A percentile compares a stretch with the other conserved stretches of the same genome.
Evolutionary conservation across 2,797 vertebrate species (phyloP).

Genomic region (Micromesistius poutassou): DNA sequence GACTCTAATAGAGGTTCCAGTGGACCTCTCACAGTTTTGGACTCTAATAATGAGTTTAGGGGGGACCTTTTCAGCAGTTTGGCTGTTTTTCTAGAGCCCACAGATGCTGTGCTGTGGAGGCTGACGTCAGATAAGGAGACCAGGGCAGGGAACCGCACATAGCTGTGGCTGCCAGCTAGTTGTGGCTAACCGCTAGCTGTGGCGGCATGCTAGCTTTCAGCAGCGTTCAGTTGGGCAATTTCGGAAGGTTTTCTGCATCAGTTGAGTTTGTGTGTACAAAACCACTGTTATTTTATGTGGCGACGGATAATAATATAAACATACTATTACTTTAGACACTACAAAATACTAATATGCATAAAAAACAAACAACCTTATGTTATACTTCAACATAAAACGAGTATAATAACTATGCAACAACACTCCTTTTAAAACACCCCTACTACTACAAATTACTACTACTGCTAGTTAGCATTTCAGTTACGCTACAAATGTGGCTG

Average conservation of each 20-base stretch:
- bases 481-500: background rate
- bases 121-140: constrained; percentile 22
- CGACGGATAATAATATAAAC: background rate
- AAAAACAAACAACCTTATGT: background rate
- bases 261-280: background rate
- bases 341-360: background rate
- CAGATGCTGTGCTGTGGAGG: constrained; percentile 6
- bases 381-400: background rate
- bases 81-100: background rate
- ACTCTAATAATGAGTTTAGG: background rate
- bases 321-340: background rate
- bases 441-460: background rate
- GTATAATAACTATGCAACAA: background rate
- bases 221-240: background rate
- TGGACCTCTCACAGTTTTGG: background rate
- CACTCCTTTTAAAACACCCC: background rate
- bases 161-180: constrained; percentile 21
- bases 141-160: constrained; percentile 13
- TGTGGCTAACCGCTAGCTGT: constrained; percentile 13
- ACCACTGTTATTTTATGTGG: background rate
- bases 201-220: constrained; percentile 8
- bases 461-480: background rate
- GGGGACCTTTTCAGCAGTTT: background rate
- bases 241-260: background rate
- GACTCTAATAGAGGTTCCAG: too few species aligned